Evolutionary conservation across 2,888 invertebrate species (phyloP).

Genomic region (Stramonita haemastoma): DNA sequence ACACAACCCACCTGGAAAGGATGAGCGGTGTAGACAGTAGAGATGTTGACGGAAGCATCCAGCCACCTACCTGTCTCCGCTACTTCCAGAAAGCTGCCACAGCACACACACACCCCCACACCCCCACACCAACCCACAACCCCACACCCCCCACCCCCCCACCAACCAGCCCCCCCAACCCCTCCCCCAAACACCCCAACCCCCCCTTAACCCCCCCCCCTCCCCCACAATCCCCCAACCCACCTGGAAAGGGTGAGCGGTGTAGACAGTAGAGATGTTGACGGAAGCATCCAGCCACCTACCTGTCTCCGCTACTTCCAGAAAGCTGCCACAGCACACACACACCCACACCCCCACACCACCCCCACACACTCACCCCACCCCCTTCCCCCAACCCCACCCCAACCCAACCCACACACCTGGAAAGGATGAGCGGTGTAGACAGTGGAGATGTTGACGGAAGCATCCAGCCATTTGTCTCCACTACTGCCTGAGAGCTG

Average conservation of each 20-base stretch:
- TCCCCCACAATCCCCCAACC: too few relatives aligned
- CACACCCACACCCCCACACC: too few relatives aligned
- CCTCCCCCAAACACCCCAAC: too few relatives aligned
- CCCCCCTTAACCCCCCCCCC: too few relatives aligned
- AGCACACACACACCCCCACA: too few relatives aligned
- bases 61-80: slow-evolving; percentile 67
- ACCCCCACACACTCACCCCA: too few relatives aligned
- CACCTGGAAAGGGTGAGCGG: slow-evolving; percentile 64
- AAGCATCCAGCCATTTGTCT: slow-evolving; percentile 65
- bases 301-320: slow-evolving; percentile 60
- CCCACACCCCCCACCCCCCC: too few relatives aligned
- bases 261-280: slow-evolving; percentile 60
- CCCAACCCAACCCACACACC: slow-evolving; percentile 48
- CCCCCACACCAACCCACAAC: too few relatives aligned
- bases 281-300: slow-evolving; percentile 69
- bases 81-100: slow-evolving; percentile 62
- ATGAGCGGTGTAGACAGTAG: too few relatives aligned
- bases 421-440: slow-evolving; percentile 65
- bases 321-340: slow-evolving; percentile 56
- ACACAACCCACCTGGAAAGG: slow-evolving; percentile 62
- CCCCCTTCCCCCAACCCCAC: not conserved
- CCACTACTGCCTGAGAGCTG: slow-evolving; percentile 58
- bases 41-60: slow-evolving; percentile 64
- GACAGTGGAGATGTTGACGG: slow-evolving; percentile 59
- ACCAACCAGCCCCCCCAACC: too few relatives aligned